Base-by-base conservation (phyloP, 2,797 vertebrate genomes). In the Pangasius larnaudii region DNA sequence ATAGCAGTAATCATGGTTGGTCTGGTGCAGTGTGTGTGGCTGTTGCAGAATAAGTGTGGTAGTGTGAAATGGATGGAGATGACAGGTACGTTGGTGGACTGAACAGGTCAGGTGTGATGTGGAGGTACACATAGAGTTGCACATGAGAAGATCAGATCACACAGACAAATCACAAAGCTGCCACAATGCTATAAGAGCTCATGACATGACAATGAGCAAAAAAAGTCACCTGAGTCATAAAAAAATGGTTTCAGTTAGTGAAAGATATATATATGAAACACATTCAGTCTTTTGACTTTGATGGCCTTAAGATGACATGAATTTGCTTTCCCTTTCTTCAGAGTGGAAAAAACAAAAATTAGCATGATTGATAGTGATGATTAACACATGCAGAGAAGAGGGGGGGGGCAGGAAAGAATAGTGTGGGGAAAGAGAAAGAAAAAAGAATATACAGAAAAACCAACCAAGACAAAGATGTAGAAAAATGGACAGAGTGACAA, bases 31-130 rank as follows among this genome's bases (percentile, higher is more conserved):
- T 81, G 30, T 87, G 78, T 84, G 69, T 79, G 33, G 22, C 56
- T 85, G 82, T 30, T 81, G 22, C 53, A 86, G 24, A 49, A 78
- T 71, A 30, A 72, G 74, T 84, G 58, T 27, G 36, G 67, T 69
- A 42, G 65, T 67, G 71, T 89, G 36, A 69, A 61, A 82, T 39
- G 36, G 36, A 39, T 72, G 85, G 81, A 71, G 85, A 87, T 91
- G 92, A 84, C 93, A 91, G 91, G 91, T 85, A 86, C 92, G 93
- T n/a, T 89, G 71, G 53, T 71, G 93, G 36, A 81, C 87, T 86
- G 93, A 90, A 90, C 90, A 95, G 93, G 93, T 94, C 88, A 90
- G 93, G 95, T 92, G 88, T 92, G 90, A 91, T 93, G 84, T 91
- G 93, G 92, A 94, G 90, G 53, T 39, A 58, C 49, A 33, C 14